Evolutionary conservation across 2,888 invertebrate species (phyloP), one percentile per base, ranked within the genome.

Genomic region (Pemphredon lugubris): DNA sequence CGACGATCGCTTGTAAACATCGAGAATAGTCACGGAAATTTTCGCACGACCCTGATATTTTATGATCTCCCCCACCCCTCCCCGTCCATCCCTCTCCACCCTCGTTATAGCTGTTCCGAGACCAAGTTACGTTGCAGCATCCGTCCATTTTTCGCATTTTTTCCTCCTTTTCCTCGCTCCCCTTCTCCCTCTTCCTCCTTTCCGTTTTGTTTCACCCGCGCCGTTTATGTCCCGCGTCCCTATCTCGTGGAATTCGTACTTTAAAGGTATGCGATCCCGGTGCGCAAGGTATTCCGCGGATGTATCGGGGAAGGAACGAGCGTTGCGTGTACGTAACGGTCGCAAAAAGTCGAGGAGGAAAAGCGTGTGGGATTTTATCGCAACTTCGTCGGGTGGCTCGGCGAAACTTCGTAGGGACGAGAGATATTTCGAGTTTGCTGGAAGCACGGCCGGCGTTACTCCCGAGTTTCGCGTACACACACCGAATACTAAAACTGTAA

Each of bases 41-140:
- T 77, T 77, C 77, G 59, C 77, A 75, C 79, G 77, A 78, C 65
- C 77, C 72, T 75, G 77, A 71, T 77, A 72, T 72, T 77, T 77
- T 68, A 68, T 64, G 59, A 78, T n/a, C n/a, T n/a, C 48, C 53
- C 30, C 13, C 21, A n/a, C 44, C 40, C 39, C 30, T 40, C 26
- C 30, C 7, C 6, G 30, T 30, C 30, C 9, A 9, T 9, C 30
- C 30, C 6, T 30, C 7, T 30, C 6, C 30, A n/a, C n/a, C n/a
- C n/a, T n/a, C n/a, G 26, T 7, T 26, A 26, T n/a, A 26, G 26
- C 26, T 7, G 26, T 26, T 26, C 26, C 26, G 26, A 3, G 26
- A 3, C 26, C 26, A 26, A 26, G n/a, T 7, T 3, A 26, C 7
- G 7, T 7, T 11, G 37, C 20, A 16, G 18, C 32, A n/a, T 16